A percentile compares a stretch with the other conserved stretches of the same genome.
phyloP scores from a whole-genome alignment of 2,888 invertebrate genomes.

The Mythimna vitellina region DNA sequence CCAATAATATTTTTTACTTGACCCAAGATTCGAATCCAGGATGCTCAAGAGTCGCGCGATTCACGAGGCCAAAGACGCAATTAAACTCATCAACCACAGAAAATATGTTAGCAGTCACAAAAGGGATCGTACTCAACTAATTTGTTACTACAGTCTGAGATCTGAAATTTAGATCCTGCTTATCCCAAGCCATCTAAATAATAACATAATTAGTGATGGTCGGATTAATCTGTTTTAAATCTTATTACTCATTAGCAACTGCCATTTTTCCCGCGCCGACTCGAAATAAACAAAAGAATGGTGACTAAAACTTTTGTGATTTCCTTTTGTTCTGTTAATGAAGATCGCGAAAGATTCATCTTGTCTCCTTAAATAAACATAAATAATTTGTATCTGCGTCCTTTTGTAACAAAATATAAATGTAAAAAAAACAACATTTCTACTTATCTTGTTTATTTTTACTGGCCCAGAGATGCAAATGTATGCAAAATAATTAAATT shows the following conservation, averaged over 20 bases:
- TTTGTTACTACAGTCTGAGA: neutral
- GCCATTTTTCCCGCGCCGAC: conserved; percentile 22
- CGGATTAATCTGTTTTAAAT: conserved; percentile 43
- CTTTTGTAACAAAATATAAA: conserved; percentile 5
- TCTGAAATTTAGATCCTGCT: conserved; percentile 11
- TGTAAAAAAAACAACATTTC: conserved; percentile 8
- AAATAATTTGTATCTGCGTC: conserved; percentile 19
- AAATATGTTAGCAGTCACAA: neutral
- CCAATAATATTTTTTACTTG: too few relatives aligned
- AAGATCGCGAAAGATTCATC: conserved; percentile 47
- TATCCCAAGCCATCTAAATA: neutral
- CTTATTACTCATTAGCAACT: conserved; percentile 32
- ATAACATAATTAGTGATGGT: conserved; percentile 34
- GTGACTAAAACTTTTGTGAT: conserved; percentile 40
- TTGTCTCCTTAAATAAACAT: conserved; percentile 47
- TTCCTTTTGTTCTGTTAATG: conserved; percentile 60
- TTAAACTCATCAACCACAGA: too few relatives aligned
- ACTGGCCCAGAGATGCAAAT: conserved; percentile 21
- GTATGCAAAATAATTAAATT: conserved; percentile 24
- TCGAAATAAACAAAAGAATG: conserved; percentile 51
- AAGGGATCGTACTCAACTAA: neutral
- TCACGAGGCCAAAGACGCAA: too few relatives aligned
- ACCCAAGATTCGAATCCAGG: too few relatives aligned
- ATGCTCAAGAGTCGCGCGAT: too few relatives aligned
- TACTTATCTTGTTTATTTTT: conserved; percentile 5